Evolutionary conservation across 2,888 invertebrate species (phyloP), one percentile per base, ranked within the genome.

Genomic region (Drosophila niveifrons): DNA sequence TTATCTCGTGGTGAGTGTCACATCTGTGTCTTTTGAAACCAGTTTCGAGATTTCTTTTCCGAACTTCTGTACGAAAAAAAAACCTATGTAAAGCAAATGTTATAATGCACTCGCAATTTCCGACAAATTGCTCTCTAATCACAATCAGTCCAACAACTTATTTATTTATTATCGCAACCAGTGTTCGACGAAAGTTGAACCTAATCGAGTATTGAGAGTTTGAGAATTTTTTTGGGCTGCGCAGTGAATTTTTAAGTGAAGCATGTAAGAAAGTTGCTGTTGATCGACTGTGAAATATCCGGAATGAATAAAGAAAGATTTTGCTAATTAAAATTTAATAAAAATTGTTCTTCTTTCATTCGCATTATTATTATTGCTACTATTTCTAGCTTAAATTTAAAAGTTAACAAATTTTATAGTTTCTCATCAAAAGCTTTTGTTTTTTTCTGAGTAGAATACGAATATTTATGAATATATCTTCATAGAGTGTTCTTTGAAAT

Each of bases 31-130:
- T 50, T 28, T 47, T 28, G 34, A 71, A 82, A 88, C 82, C 85
- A 76, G 82, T 82, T 82, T 81, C 23, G 10, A 57, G 47, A 58
- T 75, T 69, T 78, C 75, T 68, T 73, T 73, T 29, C 36, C 62
- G 15, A 17, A 52, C 63, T 43, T 51, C 66, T 53, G 56, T 56
- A 41, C 36, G 36, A 48, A 34, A 41, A 53, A n/a, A 48, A 34
- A 41, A 53, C 50, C 29, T 17, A 43, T 17, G 41, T 36, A 47
- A 72, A 34, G 23, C 58, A 41, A 59, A 59, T 18, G 29, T 48
- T 48, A 39, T 46, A 50, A 44, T 39, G 43, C 53, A 50, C 13
- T 43, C 36, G 44, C 11, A 17, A 47, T 62, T 76, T 41, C 39
- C 18, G n/a, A 36, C 51, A 58, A 63, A 66, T 57, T 72, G 58